Evolutionary conservation across 2,797 vertebrate genomes (phyloP), one percentile per base, ranked within the genome.

Genomic region (Cirrhinus molitorella): DNA sequence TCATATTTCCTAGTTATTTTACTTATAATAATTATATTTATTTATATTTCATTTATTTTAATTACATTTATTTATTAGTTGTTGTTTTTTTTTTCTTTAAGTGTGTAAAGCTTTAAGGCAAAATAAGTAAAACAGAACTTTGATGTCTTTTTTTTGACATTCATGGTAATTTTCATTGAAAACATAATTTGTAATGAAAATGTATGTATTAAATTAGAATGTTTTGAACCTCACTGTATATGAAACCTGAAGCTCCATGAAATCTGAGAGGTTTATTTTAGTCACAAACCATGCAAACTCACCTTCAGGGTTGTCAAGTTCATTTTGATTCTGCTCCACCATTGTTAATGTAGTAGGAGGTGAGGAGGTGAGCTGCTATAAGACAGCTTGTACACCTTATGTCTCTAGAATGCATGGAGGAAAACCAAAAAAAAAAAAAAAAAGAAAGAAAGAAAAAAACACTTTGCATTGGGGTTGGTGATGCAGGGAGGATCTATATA

Each of bases 181-280:
- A 21, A 51, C 19, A 40, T 23, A 10, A 75, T 23, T 23, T 40
- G 13, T n/a, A 23, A 37, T 75, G 31, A 75, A 37, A 57, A 23
- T 40, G 72, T 40, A 21, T 75, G 31, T 11, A 40, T 57, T 23
- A 34, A 37, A 13, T 73, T 21, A 12, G 25, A 70, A 17, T 47
- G 25, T 51, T 55, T 40, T 55, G 12, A 57, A 55, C 7, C 12
- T 0, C 28, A 57, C 3, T 16, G 6, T 23, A 66, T 16, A 47
- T 59, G 63, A 63, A 71, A 71, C 76, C 40, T 55, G 55, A 86
- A 67, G 51, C 86, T 79, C 79, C 65, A 84, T 57, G 66, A 89
- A 83, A 89, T 86, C 90, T 90, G 85, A 90, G 88, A 83, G 85
- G 88, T 87, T 90, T 80, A 90, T 90, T 90, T 91, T 80, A 91